Base-by-base conservation (phyloP, 1,140 invertebrate species). In the Zaprionus inermis region DNA sequence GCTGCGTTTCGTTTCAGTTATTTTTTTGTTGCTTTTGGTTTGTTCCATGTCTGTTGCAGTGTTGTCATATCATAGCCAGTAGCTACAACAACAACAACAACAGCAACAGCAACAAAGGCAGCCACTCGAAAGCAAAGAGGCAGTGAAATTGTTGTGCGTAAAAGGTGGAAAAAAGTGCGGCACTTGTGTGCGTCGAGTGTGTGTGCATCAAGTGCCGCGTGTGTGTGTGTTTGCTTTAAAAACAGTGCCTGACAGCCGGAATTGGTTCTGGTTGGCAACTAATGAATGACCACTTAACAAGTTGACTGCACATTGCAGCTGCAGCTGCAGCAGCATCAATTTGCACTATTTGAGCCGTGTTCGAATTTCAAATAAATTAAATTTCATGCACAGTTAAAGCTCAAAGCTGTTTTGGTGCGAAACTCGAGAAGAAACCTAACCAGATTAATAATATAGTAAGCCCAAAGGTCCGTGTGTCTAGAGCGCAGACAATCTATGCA, bases 41-140 rank as follows among this genome's bases (percentile, higher is more conserved):
- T 64, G 52, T 32, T 7, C 52, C 46, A 63, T 79, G 56, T 66
- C 46, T 79, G 30, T 12, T 72, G 56, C 82, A 76, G 64, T 74
- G 76, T 86, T 81, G 72, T 68, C 52, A 78, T 71, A 79, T 79
- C 61, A 86, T 76, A 66, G 66, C 79, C 82, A 81, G 68, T 41
- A 69, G 74, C 71, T 65, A 71, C 66, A 65, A 52, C 46, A 65
- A 44, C 61, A 52, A 16, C 30, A 63, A 16, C 69, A 61, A 36
- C 41, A 68, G n/a, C 46, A 16, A 36, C n/a, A 64, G 22, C 59
- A 61, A 28, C 38, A 41, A 38, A 32, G 5, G 46, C 30, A 63
- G 38, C 52, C 54, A 51, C 54, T 76, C 16, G 6, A 44, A 24
- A 22, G 56, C 34, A 57, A 44, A 56, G 51, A 69, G 41, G 57